Evolutionary conservation across 2,797 vertebrate species (phyloP).

Genomic region (Anabacerthia variegaticeps): DNA sequence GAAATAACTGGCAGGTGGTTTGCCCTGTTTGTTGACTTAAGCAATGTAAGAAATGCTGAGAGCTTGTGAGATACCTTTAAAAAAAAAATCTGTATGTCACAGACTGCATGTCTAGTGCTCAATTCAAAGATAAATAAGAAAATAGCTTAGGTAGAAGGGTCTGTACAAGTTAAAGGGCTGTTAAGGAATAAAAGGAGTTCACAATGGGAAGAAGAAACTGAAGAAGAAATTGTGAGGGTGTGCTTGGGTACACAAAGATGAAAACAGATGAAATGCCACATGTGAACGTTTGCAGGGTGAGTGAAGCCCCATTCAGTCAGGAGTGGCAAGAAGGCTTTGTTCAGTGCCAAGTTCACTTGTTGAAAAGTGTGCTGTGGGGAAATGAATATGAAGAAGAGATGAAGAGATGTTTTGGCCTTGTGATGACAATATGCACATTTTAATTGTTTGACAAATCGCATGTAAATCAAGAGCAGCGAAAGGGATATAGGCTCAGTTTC

Average conservation of each 20-base stretch:
- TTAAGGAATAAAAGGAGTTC: not conserved
- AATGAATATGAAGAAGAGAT: slow-evolving; percentile 20
- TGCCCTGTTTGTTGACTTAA: slow-evolving; percentile 45
- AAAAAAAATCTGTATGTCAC: not conserved
- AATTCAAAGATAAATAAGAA: not conserved
- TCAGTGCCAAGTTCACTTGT: not conserved
- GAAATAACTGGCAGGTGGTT: slow-evolving; percentile 59
- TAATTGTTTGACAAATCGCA: not conserved
- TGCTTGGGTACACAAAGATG: not conserved
- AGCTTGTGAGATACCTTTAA: not conserved
- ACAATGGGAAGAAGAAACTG: not conserved
- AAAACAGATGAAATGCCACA: slow-evolving; percentile 14
- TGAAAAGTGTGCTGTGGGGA: not conserved
- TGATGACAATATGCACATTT: slow-evolving; percentile 8
- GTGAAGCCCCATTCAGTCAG: not conserved
- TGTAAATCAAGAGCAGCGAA: slow-evolving; percentile 26
- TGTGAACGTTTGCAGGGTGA: slow-evolving; percentile 8
- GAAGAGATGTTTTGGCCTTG: slow-evolving; percentile 24
- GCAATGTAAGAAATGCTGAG: not conserved
- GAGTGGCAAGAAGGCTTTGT: not conserved
- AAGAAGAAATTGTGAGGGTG: not conserved
- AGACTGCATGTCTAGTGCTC: not conserved
- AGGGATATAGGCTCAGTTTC: slow-evolving; percentile 7
- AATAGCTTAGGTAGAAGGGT: not conserved
- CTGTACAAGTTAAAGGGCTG: not conserved